Conservation (phyloP, 2,113 vertebrate genomes). For the Rhodinocichla rosea region DNA sequence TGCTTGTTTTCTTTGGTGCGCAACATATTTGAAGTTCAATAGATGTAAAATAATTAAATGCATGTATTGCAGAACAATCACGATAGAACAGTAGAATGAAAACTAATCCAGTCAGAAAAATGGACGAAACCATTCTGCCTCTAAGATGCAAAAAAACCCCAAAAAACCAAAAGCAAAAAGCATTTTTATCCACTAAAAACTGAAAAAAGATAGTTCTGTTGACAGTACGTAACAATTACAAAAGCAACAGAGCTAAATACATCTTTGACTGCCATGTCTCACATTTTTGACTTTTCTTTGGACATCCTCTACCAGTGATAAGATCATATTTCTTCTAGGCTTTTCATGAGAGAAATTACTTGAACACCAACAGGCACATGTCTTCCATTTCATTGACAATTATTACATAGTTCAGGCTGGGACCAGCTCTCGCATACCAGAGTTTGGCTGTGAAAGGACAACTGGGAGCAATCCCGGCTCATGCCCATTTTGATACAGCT, state of each 20-base stretch:
- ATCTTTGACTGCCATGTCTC: fast-evolving
- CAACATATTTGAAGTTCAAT: not conserved
- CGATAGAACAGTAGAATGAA: not conserved
- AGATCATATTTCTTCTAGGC: not conserved
- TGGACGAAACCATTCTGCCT: not conserved
- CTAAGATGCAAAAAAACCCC: not conserved
- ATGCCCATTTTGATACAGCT: not conserved
- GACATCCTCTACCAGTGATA: not conserved
- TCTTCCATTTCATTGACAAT: fast-evolving
- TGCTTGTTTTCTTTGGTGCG: not conserved
- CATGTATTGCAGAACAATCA: not conserved
- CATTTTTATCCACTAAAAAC: not conserved
- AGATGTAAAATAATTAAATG: not conserved
- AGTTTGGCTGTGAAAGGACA: not conserved
- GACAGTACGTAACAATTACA: not conserved
- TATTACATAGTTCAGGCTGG: not conserved
- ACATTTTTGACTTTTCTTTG: not conserved
- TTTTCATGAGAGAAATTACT: not conserved
- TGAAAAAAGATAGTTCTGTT: not conserved
- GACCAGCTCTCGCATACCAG: fast-evolving
- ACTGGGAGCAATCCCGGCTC: not conserved
- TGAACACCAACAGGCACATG: not conserved
- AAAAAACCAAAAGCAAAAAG: not conserved
- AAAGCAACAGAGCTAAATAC: not conserved
- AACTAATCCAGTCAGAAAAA: not conserved